These are phyloP conservation scores for Cactoblastis cactorum DNA, from an alignment of 2,888 invertebrate species.

Conservation along the genomic window DNA sequence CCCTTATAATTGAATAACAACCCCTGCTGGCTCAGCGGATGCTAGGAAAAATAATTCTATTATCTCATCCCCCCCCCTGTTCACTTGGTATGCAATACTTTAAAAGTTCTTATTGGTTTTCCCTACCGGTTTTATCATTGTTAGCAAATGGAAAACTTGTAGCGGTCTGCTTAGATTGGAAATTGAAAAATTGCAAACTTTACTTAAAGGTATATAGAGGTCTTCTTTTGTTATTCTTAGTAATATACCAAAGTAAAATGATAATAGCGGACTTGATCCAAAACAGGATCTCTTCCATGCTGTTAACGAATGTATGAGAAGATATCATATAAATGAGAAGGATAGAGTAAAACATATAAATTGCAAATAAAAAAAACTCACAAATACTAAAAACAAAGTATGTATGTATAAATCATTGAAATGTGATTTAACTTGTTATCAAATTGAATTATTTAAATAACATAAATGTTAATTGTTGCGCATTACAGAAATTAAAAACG, in stretches of 20 bases:
- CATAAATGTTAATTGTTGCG: no score
- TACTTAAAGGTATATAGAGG: neutral
- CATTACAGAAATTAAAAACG: neutral
- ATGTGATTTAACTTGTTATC: no score
- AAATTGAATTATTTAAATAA: no score
- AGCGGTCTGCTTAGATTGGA: neutral
- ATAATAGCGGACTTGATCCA: no score
- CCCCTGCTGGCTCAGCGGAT: conserved; percentile 57
- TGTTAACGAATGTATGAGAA: no score
- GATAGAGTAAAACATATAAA: no score
- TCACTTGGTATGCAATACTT: conserved; percentile 45
- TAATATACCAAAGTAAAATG: no score
- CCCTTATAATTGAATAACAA: conserved; percentile 67
- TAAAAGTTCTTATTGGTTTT: conserved; percentile 28
- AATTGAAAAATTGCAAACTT: neutral
- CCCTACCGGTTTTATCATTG: conserved; percentile 5
- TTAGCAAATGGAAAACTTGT: conserved; percentile 5
- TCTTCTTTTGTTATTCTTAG: neutral
- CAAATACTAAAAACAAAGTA: no score
- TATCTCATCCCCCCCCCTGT: conserved; percentile 49
- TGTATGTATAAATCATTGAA: no score
- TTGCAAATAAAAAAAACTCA: no score
- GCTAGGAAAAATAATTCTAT: conserved; percentile 64
- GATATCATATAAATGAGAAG: no score
- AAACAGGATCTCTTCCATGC: no score